A percentile compares a stretch with the other conserved stretches of the same genome.
Evolutionary conservation across 1,140 invertebrate genomes (phyloP).

Genomic region (Eubasilissa regina): DNA sequence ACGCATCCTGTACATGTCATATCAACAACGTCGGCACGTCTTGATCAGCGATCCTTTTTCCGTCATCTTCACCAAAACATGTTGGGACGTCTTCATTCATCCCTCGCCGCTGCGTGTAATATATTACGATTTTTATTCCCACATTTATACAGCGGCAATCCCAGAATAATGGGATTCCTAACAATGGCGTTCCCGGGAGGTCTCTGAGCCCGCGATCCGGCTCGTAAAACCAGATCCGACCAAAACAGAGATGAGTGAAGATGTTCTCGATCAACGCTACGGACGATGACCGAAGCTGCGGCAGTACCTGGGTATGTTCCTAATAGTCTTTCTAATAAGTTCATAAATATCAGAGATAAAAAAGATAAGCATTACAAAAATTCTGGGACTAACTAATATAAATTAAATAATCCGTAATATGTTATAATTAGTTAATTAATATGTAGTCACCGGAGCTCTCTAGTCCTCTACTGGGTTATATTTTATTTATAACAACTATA

Average conservation of each 20-base stretch:
- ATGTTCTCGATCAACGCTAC: neutral
- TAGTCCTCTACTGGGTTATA: no score
- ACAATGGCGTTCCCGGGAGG: conserved; percentile 43
- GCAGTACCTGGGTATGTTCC: no score
- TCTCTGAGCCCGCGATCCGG: neutral
- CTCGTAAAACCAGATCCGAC: conserved; percentile 3
- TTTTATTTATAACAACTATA: no score
- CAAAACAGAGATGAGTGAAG: neutral
- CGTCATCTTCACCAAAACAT: no score
- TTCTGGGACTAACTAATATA: no score
- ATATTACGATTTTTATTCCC: conserved; percentile 23
- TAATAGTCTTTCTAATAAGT: no score
- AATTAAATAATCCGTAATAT: no score
- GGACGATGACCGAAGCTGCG: neutral
- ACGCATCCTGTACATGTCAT: no score
- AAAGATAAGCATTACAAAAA: no score
- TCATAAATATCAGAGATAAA: no score
- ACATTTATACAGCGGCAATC: conserved; percentile 1
- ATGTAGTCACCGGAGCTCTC: no score
- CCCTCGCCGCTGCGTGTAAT: conserved; percentile 12
- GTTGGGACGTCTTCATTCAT: neutral
- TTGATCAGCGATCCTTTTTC: neutral
- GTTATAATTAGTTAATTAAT: no score
- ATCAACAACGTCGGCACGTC: neutral
- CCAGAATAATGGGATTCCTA: conserved; percentile 17